Percentiles rank a stretch among this genome's conserved stretches.
These are phyloP conservation scores for Anomalospiza imberbis DNA, from an alignment of 2,797 vertebrate genomes.

Conservation along the genomic window DNA sequence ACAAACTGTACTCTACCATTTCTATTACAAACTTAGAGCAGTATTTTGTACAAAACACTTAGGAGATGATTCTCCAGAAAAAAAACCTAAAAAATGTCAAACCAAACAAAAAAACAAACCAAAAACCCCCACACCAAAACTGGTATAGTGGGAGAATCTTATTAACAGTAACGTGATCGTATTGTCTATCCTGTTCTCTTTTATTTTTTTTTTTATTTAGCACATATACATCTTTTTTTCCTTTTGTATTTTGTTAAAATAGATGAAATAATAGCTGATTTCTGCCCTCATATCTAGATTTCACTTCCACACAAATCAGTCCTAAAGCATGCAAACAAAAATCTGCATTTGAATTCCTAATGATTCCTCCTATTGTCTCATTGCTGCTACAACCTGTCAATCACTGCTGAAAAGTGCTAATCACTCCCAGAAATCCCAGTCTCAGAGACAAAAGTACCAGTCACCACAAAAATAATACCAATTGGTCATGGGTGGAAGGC, in stretches of 20 bases:
- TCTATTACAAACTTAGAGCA: neutral
- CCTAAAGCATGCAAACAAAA: constrained; percentile 68
- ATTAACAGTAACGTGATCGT: neutral
- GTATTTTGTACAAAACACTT: neutral
- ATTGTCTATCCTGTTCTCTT: neutral
- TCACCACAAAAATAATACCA: constrained; percentile 77
- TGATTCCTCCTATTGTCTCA: constrained; percentile 76
- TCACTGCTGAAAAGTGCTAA: constrained; percentile 81
- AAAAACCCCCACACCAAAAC: neutral
- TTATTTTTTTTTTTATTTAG: neutral
- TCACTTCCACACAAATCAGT: constrained; percentile 59
- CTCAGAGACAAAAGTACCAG: constrained; percentile 80
- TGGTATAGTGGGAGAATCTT: neutral
- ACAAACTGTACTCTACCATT: neutral
- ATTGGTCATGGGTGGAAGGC: constrained; percentile 79
- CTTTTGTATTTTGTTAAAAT: constrained; percentile 34
- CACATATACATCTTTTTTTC: neutral
- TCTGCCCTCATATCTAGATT: constrained; percentile 46
- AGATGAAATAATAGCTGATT: constrained; percentile 37
- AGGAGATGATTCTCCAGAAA: neutral
- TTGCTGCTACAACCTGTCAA: constrained; percentile 78
- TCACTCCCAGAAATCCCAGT: constrained; percentile 75
- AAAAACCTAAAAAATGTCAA: too few relatives aligned
- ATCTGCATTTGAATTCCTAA: constrained; percentile 78
- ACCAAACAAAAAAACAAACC: neutral